Evolutionary conservation across 92 coral and sea anemone species (phyloP), one percentile per base, ranked within the genome.

Genomic region (Anthopleura xanthogrammica): DNA sequence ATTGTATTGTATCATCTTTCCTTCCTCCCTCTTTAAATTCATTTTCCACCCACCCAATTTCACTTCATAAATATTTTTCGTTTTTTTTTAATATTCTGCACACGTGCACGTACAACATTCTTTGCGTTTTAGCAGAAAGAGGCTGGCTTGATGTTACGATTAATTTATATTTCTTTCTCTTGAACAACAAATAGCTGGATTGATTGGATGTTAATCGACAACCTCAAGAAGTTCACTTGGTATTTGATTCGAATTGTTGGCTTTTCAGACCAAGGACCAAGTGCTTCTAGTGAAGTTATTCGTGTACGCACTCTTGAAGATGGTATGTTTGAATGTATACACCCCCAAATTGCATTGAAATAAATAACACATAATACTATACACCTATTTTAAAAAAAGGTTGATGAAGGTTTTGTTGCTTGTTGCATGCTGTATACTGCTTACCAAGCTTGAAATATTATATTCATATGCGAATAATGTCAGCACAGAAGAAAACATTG

Each of bases 261-360:
- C 11, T 79, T 60, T 16, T 77, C 88, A 19, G 77, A 68, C 13
- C 78, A 65, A 57, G 88, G 88, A 24, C 10, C 55, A 8, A 79
- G 88, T n/a, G 46, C 60, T 29, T 16, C 83, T 14, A 85, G 40
- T 20, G 60, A 78, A 5, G 60, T 52, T 54, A 73, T 79, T 68
- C 78, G 76, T 16, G 79, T 79, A 12, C 83, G 43, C 36, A 85
- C 88, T 12, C 5, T 60, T 3, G 88, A 85, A 79, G 83, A 85
- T 72, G 82, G 88, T 85, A 56, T 2, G 88, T 84, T 19, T 50
- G 55, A 2, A 46, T 7, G 29, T 54, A 54, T 11, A 54, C 16
- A 54, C 11, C 13, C 8, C 65, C 17, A 0, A 14, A 19, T 5
- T 19, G 36, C 36, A 29, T 29, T 29, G 36, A 29, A 29, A 29